phyloP scores from a whole-genome alignment of 2,113 vertebrate genomes.

The Lepus americanus region DNA sequence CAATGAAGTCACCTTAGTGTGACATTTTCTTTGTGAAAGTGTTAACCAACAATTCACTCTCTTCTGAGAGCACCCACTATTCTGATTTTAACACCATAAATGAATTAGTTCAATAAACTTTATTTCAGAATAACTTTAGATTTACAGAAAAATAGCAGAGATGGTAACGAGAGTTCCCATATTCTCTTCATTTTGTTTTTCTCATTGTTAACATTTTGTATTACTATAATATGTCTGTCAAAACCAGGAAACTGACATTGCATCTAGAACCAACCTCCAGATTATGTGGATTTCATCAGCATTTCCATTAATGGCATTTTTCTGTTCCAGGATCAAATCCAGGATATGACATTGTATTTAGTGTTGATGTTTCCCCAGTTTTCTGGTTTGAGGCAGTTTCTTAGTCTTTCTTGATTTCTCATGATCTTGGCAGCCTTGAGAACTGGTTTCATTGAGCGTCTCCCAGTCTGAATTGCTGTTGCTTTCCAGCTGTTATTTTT shows the following conservation, averaged over 20 bases:
- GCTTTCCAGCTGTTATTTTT: slow-evolving; percentile 21
- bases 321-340: neutral
- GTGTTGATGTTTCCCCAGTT: neutral
- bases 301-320: slow-evolving; percentile 43
- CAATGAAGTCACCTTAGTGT: neutral
- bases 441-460: slow-evolving; percentile 4
- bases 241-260: slow-evolving; percentile 5
- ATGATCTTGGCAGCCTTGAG: neutral
- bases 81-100: slow-evolving; percentile 23
- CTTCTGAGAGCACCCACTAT: neutral
- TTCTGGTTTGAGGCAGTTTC: slow-evolving; percentile 32
- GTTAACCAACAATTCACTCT: neutral
- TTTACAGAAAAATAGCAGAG: slow-evolving; percentile 15
- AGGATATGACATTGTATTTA: neutral
- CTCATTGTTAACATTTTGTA: neutral
- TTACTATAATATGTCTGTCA: neutral
- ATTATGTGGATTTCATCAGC: slow-evolving; percentile 18
- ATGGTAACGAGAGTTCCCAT: neutral
- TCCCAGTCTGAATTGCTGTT: neutral
- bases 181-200: neutral
- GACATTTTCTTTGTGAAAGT: slow-evolving; percentile 9
- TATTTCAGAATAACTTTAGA: slow-evolving; percentile 29
- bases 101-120: slow-evolving; percentile 18
- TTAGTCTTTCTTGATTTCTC: neutral
- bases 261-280: neutral